Percentiles rank a stretch among this genome's conserved stretches.
These are phyloP conservation scores for Australoheros facetus DNA, from an alignment of 2,797 vertebrate genomes.

Conservation along the genomic window DNA sequence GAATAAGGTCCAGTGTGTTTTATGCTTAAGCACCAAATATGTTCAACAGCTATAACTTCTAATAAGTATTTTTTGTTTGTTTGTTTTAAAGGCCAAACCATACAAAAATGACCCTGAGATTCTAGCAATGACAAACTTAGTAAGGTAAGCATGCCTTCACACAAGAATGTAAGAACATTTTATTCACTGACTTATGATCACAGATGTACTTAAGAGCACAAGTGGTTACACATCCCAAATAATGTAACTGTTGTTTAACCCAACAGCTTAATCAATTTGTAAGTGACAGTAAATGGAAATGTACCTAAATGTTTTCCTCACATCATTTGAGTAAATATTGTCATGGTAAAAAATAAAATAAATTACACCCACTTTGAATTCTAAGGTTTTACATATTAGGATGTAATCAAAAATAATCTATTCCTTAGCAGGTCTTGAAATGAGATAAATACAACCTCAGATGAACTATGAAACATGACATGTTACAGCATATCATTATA, in stretches of 20 bases:
- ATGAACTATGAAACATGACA: neutral
- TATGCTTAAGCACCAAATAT: neutral
- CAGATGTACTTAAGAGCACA: neutral
- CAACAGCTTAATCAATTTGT: too few species aligned
- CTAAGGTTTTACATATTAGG: neutral
- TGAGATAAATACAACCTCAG: neutral
- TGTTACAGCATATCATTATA: neutral
- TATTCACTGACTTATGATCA: neutral
- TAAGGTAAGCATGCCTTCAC: constrained; percentile 88
- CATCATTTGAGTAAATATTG: too few species aligned
- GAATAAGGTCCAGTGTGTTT: neutral
- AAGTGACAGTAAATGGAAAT: too few species aligned
- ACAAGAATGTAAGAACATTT: neutral
- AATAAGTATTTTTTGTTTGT: neutral
- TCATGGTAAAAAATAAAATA: too few species aligned
- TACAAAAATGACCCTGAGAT: constrained; percentile 99
- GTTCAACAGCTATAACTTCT: too few species aligned
- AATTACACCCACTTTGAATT: neutral
- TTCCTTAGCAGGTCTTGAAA: neutral
- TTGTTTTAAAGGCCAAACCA: constrained; percentile 90
- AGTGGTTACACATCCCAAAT: neutral
- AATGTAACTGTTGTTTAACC: neutral
- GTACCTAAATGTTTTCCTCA: too few species aligned
- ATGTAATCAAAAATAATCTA: neutral
- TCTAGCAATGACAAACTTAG: constrained; percentile 99